Conservation (phyloP, 2,888 invertebrate genomes). For the Schizotus pectinicornis region DNA sequence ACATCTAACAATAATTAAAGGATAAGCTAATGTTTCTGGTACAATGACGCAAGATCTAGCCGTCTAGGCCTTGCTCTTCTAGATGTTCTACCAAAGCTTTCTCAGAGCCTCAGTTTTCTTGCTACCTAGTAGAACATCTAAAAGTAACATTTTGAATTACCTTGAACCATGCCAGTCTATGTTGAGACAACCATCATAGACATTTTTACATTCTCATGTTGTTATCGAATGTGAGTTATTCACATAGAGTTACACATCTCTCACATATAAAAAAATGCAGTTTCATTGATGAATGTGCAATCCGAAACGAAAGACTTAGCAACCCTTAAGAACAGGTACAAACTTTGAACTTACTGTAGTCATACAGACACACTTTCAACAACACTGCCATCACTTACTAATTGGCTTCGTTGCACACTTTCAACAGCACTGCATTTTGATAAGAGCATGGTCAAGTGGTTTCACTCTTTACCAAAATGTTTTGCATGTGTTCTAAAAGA, state of each 20-base stretch:
- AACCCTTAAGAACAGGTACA: constrained; percentile 35
- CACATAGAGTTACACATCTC: not conserved
- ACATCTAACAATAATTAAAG: not conserved
- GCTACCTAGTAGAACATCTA: too few relatives aligned
- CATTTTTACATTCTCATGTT: not conserved
- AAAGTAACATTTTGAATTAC: not conserved
- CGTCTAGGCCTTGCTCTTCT: constrained; percentile 7
- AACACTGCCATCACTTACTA: constrained; percentile 33
- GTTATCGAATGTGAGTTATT: not conserved
- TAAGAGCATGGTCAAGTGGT: constrained; percentile 28
- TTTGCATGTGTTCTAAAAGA: constrained; percentile 22
- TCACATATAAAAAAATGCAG: constrained; percentile 36
- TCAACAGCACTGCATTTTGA: constrained; percentile 51
- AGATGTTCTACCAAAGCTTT: constrained; percentile 13
- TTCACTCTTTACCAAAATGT: constrained; percentile 8
- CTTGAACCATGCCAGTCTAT: not conserved
- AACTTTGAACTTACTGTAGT: constrained; percentile 25
- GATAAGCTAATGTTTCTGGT: not conserved
- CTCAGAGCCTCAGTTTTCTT: not conserved
- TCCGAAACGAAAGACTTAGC: constrained; percentile 33
- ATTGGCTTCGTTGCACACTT: constrained; percentile 51
- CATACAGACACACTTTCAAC: constrained; percentile 35
- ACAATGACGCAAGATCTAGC: not conserved
- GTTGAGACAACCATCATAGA: not conserved
- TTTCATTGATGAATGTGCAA: constrained; percentile 43